A percentile compares a stretch with the other conserved stretches of the same genome.
Evolutionary conservation across 2,797 vertebrate species (phyloP).

Genomic region (Eulemur mongoz): DNA sequence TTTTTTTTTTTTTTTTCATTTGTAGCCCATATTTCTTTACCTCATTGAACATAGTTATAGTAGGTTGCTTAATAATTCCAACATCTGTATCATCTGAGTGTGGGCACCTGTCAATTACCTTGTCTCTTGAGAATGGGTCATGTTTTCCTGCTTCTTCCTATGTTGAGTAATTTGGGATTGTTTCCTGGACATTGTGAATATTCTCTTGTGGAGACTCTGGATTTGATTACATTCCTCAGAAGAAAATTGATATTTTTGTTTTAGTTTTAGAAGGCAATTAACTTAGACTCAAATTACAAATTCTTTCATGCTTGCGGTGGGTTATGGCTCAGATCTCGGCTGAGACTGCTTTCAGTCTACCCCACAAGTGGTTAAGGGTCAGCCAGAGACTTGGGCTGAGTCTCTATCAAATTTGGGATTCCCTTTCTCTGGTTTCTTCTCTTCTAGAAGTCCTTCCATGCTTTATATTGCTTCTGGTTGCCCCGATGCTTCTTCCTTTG

Average conservation of each 20-base stretch:
- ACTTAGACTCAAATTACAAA: background rate
- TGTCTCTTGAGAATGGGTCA: background rate
- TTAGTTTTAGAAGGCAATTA: background rate
- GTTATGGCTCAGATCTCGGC: background rate
- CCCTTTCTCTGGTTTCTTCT: background rate
- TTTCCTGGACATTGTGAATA: background rate
- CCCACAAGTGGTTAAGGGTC: background rate
- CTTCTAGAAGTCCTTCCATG: background rate
- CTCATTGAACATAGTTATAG: background rate
- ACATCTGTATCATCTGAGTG: background rate
- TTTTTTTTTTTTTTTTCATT: background rate
- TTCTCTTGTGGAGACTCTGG: background rate
- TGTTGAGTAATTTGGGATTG: background rate
- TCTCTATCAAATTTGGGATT: background rate
- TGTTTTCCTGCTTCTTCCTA: background rate
- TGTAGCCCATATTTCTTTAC: background rate
- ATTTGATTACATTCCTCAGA: background rate
- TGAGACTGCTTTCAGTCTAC: background rate
- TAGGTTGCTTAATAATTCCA: background rate
- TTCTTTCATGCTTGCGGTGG: background rate
- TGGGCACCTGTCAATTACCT: background rate
- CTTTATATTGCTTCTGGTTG: accelerated
- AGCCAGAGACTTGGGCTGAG: background rate
- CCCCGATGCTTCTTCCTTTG: background rate
- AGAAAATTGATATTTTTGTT: background rate